Evolutionary conservation across 2,797 vertebrate genomes (phyloP).

Genomic region (Yasuhikotakia modesta): DNA sequence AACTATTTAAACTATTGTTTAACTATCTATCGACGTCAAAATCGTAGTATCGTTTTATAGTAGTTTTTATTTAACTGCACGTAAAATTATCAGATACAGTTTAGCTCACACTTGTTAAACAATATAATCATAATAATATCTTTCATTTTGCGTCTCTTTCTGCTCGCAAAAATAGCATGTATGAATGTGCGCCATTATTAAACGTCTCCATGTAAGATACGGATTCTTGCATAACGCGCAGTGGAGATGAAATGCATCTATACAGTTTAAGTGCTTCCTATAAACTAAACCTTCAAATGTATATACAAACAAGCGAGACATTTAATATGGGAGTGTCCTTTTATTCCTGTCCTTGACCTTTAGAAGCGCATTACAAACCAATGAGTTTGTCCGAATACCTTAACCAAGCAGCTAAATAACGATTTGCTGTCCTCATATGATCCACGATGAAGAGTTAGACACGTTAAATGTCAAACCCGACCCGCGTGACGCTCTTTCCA

Average conservation of each 20-base stretch:
- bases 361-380: neutral
- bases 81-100: neutral
- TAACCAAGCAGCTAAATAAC: neutral
- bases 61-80: neutral
- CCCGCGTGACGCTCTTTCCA: constrained; percentile 32
- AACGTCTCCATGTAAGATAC: neutral
- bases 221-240: neutral
- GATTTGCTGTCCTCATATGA: neutral
- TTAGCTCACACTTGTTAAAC: neutral
- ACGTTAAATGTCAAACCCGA: constrained; percentile 1
- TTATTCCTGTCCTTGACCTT: neutral
- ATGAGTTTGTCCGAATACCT: neutral
- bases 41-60: no score
- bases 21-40: no score
- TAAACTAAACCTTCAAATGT: neutral
- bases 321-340: neutral
- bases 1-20: no score
- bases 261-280: neutral
- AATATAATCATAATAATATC: neutral
- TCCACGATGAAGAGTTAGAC: neutral
- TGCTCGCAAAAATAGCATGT: no score
- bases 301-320: neutral
- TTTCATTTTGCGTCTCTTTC: neutral
- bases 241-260: neutral
- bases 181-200: neutral